Evolutionary conservation across 2,797 vertebrate genomes (phyloP).

Genomic region (Eulemur coronatus): DNA sequence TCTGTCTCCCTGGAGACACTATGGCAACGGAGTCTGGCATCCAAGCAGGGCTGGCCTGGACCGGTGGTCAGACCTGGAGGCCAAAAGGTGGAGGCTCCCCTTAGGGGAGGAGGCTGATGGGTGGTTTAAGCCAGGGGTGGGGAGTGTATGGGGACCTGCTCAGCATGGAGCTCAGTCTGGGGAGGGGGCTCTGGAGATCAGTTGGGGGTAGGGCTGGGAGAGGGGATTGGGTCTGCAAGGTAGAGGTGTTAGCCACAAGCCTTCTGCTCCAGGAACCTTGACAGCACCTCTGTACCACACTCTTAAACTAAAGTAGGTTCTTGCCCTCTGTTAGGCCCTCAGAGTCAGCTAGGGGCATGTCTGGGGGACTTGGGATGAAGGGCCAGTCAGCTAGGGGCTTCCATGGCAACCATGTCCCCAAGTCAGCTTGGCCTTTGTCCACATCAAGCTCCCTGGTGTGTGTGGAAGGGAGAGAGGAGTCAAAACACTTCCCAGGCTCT

Average conservation of each 20-base stretch:
- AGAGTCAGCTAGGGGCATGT: background rate
- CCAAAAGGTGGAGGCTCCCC: conserved; percentile 34
- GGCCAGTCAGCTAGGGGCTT: conserved; percentile 34
- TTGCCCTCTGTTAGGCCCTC: conserved; percentile 1
- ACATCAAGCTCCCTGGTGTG: conserved; percentile 41
- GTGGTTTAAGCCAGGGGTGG: background rate
- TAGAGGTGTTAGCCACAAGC: background rate
- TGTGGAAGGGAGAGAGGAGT: background rate
- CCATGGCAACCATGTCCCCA: conserved; percentile 53
- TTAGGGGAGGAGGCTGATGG: background rate
- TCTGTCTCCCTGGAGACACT: conserved; percentile 93
- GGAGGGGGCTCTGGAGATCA: background rate
- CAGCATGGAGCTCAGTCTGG: background rate
- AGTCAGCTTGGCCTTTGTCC: conserved; percentile 53
- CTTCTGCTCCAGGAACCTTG: background rate
- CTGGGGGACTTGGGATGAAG: background rate
- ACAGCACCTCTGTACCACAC: background rate
- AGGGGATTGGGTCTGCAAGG: background rate
- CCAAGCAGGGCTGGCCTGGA: conserved; percentile 77
- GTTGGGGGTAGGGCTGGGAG: background rate
- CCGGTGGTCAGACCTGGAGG: conserved; percentile 69
- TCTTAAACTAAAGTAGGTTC: conserved; percentile 12
- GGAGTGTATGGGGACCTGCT: background rate
- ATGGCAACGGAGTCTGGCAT: conserved; percentile 92
- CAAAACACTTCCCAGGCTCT: conserved; percentile 62